Conservation (phyloP, 2,113 vertebrate species). For the Podarcis cretensis region DNA sequence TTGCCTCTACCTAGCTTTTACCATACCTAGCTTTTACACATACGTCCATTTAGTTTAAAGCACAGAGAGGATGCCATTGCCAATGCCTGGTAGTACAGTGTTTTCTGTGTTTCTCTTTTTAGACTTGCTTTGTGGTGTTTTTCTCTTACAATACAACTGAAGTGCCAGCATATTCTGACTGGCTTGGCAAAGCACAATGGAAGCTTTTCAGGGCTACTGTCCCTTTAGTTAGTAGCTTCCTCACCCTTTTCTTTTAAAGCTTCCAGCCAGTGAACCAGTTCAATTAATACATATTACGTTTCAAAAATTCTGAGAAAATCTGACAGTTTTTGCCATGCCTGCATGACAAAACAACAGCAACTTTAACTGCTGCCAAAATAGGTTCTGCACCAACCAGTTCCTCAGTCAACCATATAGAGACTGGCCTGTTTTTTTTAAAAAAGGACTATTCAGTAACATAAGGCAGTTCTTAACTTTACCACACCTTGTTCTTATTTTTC, state of each 20-base stretch:
- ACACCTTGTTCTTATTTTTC: constrained; percentile 84
- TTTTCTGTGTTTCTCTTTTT: not conserved
- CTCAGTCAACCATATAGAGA: not conserved
- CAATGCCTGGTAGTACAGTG: not conserved
- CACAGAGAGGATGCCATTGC: not conserved
- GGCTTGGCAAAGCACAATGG: not conserved
- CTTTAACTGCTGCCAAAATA: not conserved
- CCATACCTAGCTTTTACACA: not conserved
- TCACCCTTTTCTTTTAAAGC: not conserved
- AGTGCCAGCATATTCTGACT: not conserved
- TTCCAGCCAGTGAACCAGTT: not conserved
- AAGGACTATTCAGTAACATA: not conserved
- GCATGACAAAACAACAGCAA: not conserved
- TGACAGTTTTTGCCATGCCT: not conserved
- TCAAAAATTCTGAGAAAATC: not conserved
- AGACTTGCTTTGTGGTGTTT: not conserved
- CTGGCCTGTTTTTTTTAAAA: too few species aligned
- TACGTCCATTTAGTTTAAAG: too few species aligned
- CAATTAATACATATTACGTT: not conserved
- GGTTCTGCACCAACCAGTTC: not conserved
- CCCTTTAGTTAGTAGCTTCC: not conserved
- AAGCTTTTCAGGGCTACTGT: not conserved
- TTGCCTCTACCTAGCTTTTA: too few species aligned
- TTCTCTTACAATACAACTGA: not conserved
- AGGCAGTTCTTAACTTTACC: not conserved